Evolutionary conservation across 2,113 vertebrate genomes (phyloP).

Genomic region (Podarcis raffonei): DNA sequence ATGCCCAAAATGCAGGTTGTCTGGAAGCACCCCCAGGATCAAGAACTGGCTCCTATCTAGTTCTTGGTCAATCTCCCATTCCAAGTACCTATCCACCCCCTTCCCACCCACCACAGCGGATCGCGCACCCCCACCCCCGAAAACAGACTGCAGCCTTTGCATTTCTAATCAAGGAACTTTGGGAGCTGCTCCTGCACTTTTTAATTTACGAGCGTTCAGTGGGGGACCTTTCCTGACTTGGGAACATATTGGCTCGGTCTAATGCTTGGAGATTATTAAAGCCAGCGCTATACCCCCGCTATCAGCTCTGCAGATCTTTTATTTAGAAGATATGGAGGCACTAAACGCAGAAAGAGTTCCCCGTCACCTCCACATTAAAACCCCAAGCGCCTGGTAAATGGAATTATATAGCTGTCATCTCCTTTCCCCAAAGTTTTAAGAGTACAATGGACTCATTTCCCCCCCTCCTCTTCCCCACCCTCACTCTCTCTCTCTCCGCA

Average conservation of each 20-base stretch:
- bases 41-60: neutral
- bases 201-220: slow-evolving; percentile 76
- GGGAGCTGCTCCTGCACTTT: slow-evolving; percentile 62
- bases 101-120: neutral
- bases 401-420: slow-evolving; percentile 87
- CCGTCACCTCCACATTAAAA: slow-evolving; percentile 84
- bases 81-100: neutral
- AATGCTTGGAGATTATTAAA: slow-evolving; percentile 84
- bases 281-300: slow-evolving; percentile 77
- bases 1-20: too few relatives aligned
- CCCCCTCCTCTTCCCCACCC: neutral
- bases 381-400: slow-evolving; percentile 85
- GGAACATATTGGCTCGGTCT: slow-evolving; percentile 80
- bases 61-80: neutral
- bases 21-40: neutral
- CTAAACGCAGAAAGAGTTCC: slow-evolving; percentile 84
- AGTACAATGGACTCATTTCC: slow-evolving; percentile 84
- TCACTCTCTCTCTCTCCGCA: slow-evolving; percentile 32
- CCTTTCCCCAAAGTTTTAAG: slow-evolving; percentile 86
- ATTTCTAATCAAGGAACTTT: slow-evolving; percentile 60
- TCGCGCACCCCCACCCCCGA: neutral
- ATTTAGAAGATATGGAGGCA: slow-evolving; percentile 84
- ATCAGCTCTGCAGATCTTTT: slow-evolving; percentile 85
- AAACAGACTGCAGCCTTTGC: slow-evolving; percentile 52
- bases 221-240: slow-evolving; percentile 76